These are phyloP conservation scores for Periophthalmus magnuspinnatus DNA, from an alignment of 2,797 vertebrate species.

Conservation along the genomic window DNA sequence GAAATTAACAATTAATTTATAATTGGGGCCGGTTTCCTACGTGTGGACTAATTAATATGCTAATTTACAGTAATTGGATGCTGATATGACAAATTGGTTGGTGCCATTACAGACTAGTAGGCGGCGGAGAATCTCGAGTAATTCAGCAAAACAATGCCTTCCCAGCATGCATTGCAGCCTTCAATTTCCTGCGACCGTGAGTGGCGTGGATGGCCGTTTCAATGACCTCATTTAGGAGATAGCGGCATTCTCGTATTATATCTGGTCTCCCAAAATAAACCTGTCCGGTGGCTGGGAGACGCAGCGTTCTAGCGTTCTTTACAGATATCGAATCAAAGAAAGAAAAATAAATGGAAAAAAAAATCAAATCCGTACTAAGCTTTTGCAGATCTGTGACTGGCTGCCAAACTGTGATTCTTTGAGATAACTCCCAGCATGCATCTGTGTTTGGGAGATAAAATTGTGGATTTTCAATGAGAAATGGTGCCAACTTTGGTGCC, in stretches of 20 bases:
- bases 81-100: slow-evolving; percentile 6
- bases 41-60: slow-evolving; percentile 8
- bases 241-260: slow-evolving; percentile 20
- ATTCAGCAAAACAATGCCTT: slow-evolving; percentile 13
- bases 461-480: slow-evolving; percentile 15
- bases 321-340: slow-evolving; percentile 46
- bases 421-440: slow-evolving; percentile 46
- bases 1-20: neutral
- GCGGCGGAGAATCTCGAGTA: slow-evolving; percentile 13
- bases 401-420: slow-evolving; percentile 45
- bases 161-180: slow-evolving; percentile 6
- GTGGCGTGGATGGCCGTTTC: slow-evolving; percentile 23
- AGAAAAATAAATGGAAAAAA: slow-evolving; percentile 2
- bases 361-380: slow-evolving; percentile 34
- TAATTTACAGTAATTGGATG: slow-evolving; percentile 14
- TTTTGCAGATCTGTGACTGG: slow-evolving; percentile 42
- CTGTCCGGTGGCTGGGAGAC: slow-evolving; percentile 14
- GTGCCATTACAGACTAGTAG: neutral
- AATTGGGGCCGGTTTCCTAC: neutral
- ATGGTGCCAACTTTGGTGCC: slow-evolving; percentile 2
- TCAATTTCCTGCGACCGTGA: slow-evolving; percentile 16
- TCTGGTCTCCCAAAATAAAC: slow-evolving; percentile 21
- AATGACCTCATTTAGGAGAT: slow-evolving; percentile 37
- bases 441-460: slow-evolving; percentile 51
- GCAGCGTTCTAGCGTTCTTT: slow-evolving; percentile 33